Evolutionary conservation across 2,888 invertebrate species (phyloP).

Genomic region (Drosophila macrospina): DNA sequence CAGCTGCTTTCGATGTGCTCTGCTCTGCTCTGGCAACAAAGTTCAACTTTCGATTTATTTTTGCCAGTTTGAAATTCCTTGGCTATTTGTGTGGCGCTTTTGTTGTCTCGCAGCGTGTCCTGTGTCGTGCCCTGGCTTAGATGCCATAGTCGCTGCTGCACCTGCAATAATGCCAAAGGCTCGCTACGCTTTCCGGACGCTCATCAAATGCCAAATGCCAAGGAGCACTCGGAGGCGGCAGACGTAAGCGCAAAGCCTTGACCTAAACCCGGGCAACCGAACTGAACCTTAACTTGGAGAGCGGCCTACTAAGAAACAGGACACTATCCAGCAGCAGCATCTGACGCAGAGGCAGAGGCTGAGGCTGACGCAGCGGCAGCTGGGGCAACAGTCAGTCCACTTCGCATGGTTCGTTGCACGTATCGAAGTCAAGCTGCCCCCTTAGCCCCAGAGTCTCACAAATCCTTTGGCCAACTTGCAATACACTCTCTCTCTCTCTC

Average conservation of each 20-base stretch:
- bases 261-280: slow-evolving; percentile 33
- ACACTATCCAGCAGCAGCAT: slow-evolving; percentile 3
- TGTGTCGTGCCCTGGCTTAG: slow-evolving; percentile 34
- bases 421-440: slow-evolving; percentile 61
- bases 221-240: slow-evolving; percentile 36
- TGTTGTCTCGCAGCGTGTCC: slow-evolving; percentile 52
- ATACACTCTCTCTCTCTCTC: slow-evolving; percentile 9
- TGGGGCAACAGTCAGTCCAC: slow-evolving; percentile 25
- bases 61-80: slow-evolving; percentile 63
- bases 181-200: slow-evolving; percentile 43
- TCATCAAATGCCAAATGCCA: slow-evolving; percentile 73
- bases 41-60: slow-evolving; percentile 77
- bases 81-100: slow-evolving; percentile 59
- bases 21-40: slow-evolving; percentile 40
- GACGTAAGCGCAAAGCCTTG: slow-evolving; percentile 54
- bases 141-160: slow-evolving; percentile 40
- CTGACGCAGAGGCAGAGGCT: neutral
- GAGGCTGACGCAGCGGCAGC: neutral
- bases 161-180: slow-evolving; percentile 57
- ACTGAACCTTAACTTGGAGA: slow-evolving; percentile 15
- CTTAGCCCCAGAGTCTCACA: slow-evolving; percentile 35
- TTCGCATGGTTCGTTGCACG: slow-evolving; percentile 59
- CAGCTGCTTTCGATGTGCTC: neutral
- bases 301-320: slow-evolving; percentile 50
- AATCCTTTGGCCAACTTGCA: slow-evolving; percentile 74